Conservation (phyloP, 1,140 invertebrate genomes). For the Listronotus oregonensis region DNA sequence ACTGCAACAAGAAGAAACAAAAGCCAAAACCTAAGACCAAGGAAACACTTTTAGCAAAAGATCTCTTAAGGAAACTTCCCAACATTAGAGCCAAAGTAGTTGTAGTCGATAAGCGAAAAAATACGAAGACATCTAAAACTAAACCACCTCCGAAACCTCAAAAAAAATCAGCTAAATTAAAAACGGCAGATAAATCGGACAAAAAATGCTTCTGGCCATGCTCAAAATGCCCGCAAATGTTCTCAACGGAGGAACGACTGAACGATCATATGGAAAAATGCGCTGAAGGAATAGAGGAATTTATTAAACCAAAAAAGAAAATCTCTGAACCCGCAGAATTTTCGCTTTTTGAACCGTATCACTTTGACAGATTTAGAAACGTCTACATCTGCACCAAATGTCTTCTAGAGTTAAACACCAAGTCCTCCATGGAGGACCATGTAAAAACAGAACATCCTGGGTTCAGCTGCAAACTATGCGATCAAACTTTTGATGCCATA, state of each 20-base stretch:
- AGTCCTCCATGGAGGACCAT: conserved; percentile 36
- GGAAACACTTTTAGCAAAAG: neutral
- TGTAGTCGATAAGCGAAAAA: neutral
- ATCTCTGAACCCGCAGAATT: neutral
- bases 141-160: neutral
- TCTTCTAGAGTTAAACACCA: conserved; percentile 32
- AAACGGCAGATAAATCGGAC: neutral
- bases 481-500: conserved; percentile 2
- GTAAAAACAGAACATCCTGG: conserved; percentile 30
- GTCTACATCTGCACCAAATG: conserved; percentile 43
- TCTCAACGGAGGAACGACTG: conserved; percentile 13
- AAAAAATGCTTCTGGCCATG: conserved; percentile 30
- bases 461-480: conserved; percentile 15
- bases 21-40: neutral
- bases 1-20: conserved; percentile 5
- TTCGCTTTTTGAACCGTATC: conserved; percentile 3
- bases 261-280: conserved; percentile 20
- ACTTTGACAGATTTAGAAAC: conserved; percentile 21
- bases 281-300: too few relatives aligned
- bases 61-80: conserved; percentile 18
- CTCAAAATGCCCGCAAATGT: conserved; percentile 27
- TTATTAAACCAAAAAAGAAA: neutral
- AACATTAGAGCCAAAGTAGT: conserved; percentile 13
- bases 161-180: neutral
- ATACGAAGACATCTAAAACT: neutral